Base-by-base conservation (phyloP, 2,113 vertebrate species). In the Cottus gobio region DNA sequence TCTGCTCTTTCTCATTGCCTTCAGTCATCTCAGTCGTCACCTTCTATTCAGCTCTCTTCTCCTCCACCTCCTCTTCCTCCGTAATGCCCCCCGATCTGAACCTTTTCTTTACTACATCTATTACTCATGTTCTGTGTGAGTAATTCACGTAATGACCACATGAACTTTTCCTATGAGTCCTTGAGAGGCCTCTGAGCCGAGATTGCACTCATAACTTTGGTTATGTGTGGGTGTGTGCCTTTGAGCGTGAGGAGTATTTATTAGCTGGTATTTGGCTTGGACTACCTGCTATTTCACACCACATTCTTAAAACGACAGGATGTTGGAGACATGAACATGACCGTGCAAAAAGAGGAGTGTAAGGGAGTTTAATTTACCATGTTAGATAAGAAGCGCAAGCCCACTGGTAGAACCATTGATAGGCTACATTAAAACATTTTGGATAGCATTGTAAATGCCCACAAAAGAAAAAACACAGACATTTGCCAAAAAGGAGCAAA, bases 21-120 rank as follows among this genome's bases (percentile, higher is more conserved):
- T 85, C 63, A 90, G 90, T 89, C 90, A 90, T 88, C 50, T 94
- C 92, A 89, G 89, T 94, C 92, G 90, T 85, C 91, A 84, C 92
- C 86, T 90, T 85, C 90, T 81, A 84, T 90, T 93, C 86, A 89
- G 50, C 71, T 76, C 67, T 72, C 28, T 67, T 69, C 63, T 75
- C 44, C 71, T 77, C 12, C 46, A 65, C 71, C 80, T 39, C 78
- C 80, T 80, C 56, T 75, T 86, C 85, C 85, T 90, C 86, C 75
- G 71, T 72, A 79, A 77, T 83, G 62, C 70, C 75, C 82, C 83
- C 65, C 60, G 31, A 84, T 80, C 69, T 70, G 46, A 77, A 64
- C 46, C 76, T 30, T 75, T 67, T 70, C 56, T 52, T 56, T 78
- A 64, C 24, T 80, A 34, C 75, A 48, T 84, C 26, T 82, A 67